phyloP scores from a whole-genome alignment of 2,888 invertebrate species.

The Conus canariensis region DNA sequence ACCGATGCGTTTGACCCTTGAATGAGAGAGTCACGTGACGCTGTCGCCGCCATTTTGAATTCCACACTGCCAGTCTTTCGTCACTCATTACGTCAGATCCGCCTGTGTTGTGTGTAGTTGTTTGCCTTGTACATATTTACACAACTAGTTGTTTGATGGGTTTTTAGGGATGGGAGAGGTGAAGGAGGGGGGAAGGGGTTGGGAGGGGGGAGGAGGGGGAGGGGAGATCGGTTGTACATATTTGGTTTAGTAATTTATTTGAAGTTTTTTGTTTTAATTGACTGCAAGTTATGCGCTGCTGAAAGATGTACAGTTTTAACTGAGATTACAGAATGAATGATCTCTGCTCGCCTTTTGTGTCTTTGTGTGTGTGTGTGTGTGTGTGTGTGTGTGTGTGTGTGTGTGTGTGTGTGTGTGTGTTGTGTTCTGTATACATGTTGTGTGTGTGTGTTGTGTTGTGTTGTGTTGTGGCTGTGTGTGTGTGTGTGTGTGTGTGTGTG shows the following conservation, averaged over 20 bases:
- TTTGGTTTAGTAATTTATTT: conserved; percentile 24
- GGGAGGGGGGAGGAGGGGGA: too few relatives aligned
- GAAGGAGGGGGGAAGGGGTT: too few relatives aligned
- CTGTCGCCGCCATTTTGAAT: conserved; percentile 27
- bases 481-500: not conserved
- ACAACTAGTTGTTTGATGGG: too few relatives aligned
- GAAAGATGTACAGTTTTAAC: not conserved
- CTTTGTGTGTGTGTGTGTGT: not conserved
- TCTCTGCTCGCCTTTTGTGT: not conserved
- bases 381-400: conserved; percentile 6
- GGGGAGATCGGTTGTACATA: not conserved
- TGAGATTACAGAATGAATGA: not conserved
- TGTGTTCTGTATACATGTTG: not conserved
- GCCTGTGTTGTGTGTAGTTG: not conserved
- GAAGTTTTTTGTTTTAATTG: not conserved
- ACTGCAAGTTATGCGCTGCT: not conserved
- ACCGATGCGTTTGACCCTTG: conserved; percentile 58
- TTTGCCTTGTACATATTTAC: not conserved
- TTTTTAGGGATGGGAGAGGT: too few relatives aligned
- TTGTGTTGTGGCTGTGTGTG: not conserved
- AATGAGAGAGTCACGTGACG: not conserved
- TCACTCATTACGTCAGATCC: conserved; percentile 23
- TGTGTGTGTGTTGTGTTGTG: not conserved
- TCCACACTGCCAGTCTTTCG: conserved; percentile 41
- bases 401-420: not conserved